Evolutionary conservation across 2,113 vertebrate genomes (phyloP), one percentile per base, ranked within the genome.

Genomic region (Narcine bancroftii): DNA sequence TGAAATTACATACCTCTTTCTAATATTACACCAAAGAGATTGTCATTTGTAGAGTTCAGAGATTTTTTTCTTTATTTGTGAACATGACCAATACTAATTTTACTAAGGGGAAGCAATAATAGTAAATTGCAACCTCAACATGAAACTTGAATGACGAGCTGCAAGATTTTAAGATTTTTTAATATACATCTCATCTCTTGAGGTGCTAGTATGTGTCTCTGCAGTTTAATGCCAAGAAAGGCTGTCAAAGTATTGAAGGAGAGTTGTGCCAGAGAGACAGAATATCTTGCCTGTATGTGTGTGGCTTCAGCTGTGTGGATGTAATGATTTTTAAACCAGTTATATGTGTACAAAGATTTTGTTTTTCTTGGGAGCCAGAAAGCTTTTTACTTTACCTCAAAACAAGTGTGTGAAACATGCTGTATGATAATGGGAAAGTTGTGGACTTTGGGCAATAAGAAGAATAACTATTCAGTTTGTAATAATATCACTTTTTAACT

Each of bases 1-100:
- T 91, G 65, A 91, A 91, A 91, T 91, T 91, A 91, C 89, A 91
- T 45, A 69, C 89, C 65, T 91, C 39, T 66, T 69, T 91, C 89
- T 91, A 91, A 47, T 71, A 65, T 91, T 91, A 69, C 89, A 91
- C 87, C 89, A 66, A 91, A 91, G 65, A 91, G 63, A 71, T 71
- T 91, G 89, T 91, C 89, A 69, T 65, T 69, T 71, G 10, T 29
- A 26, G 89, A 66, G 89, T 91, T 91, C 63, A 91, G 71, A 91
- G 89, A 63, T 47, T 39, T 36, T 45, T 91, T 91, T n/a, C n/a
- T 91, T 69, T 39, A 91, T 91, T 29, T 91, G 5, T 42, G 66
- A 65, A 19, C 63, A 91, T 47, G 45, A 69, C 3, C 42, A 65
- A 91, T 47, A 69, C 89, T 71, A 39, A 69, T 69, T 91, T 91